A percentile compares a stretch with the other conserved stretches of the same genome.
Evolutionary conservation across 2,797 vertebrate genomes (phyloP).

Genomic region (Acanthopagrus latus): DNA sequence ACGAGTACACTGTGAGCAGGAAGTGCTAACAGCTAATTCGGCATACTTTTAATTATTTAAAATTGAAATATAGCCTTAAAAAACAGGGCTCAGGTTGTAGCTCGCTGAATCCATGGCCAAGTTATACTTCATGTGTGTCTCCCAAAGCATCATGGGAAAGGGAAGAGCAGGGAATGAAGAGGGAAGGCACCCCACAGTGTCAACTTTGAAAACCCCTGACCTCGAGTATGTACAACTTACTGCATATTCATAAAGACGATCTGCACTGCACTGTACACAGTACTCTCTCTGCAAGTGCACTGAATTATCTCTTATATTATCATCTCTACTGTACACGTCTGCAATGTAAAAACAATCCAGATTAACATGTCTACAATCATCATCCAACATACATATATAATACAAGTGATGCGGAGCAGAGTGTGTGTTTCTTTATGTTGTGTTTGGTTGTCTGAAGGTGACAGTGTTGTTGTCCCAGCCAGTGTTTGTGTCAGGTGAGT

Average conservation of each 20-base stretch:
- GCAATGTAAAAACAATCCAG: conserved; percentile 18
- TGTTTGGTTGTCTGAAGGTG: conserved; percentile 35
- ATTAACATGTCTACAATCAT: conserved; percentile 13
- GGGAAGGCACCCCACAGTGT: background rate
- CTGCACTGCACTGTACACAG: conserved; percentile 1
- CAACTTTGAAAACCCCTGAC: conserved; percentile 21
- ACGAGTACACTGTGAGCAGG: background rate
- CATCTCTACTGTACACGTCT: conserved; percentile 14
- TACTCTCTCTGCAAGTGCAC: conserved; percentile 14
- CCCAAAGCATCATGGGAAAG: no score
- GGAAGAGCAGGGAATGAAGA: no score
- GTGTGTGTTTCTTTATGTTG: conserved; percentile 18
- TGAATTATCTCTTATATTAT: background rate
- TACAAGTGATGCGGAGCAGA: background rate
- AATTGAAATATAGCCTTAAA: no score
- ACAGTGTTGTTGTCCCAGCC: conserved; percentile 28
- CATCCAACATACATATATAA: conserved; percentile 4
- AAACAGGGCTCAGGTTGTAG: no score
- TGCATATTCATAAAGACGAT: conserved; percentile 10
- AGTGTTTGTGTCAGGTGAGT: conserved; percentile 44
- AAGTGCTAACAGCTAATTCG: background rate
- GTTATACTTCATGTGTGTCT: no score
- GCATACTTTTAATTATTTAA: background rate
- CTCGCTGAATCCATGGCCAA: no score
- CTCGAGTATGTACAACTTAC: conserved; percentile 8